Percentiles rank a stretch among this genome's conserved stretches.
phyloP scores from a whole-genome alignment of 2,888 invertebrate species.

The Erebia ligea region DNA sequence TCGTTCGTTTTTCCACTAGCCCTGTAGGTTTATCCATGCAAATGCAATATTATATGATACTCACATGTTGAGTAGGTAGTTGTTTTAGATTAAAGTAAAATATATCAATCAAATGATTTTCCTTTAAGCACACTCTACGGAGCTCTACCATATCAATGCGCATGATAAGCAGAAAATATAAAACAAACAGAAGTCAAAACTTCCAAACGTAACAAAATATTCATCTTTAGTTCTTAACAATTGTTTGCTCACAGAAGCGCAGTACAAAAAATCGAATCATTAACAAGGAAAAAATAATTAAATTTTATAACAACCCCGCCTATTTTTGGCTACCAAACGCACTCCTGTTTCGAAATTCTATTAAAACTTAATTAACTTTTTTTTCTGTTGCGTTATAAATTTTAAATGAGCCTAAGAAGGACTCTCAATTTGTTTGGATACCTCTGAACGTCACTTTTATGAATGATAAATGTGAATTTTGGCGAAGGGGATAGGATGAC shows the following conservation, averaged over 20 bases:
- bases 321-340: slow-evolving; percentile 82
- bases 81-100: no score
- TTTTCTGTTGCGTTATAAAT: slow-evolving; percentile 74
- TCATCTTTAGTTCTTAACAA: slow-evolving; percentile 42
- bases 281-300: slow-evolving; percentile 77
- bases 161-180: slow-evolving; percentile 9
- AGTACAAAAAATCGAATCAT: slow-evolving; percentile 66
- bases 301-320: slow-evolving; percentile 81
- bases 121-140: not conserved
- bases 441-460: slow-evolving; percentile 79
- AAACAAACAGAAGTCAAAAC: slow-evolving; percentile 18
- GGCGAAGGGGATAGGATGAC: slow-evolving; percentile 64
- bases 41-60: no score
- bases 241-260: slow-evolving; percentile 74
- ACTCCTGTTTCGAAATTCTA: slow-evolving; percentile 80
- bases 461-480: slow-evolving; percentile 79
- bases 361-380: slow-evolving; percentile 83
- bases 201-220: slow-evolving; percentile 11
- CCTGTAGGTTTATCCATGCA: no score
- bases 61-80: no score
- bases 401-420: slow-evolving; percentile 73
- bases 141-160: not conserved
- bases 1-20: no score
- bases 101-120: no score
- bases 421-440: slow-evolving; percentile 81